These are phyloP conservation scores for Peribatodes rhomboidaria DNA, from an alignment of 2,888 invertebrate species.

Conservation along the genomic window DNA sequence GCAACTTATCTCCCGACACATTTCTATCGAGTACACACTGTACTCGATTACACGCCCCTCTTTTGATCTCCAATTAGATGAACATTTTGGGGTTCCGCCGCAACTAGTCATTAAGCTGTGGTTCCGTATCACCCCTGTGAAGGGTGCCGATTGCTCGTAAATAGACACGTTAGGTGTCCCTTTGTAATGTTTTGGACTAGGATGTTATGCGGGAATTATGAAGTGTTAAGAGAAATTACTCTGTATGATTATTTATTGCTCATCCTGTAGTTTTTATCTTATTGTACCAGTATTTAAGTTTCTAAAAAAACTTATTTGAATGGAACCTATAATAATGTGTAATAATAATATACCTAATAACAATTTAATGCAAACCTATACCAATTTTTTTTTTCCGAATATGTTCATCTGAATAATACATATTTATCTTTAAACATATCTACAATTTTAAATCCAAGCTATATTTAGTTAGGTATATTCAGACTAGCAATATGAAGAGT, in stretches of 20 bases:
- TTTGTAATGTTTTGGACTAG: constrained; percentile 38
- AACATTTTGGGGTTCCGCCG: constrained; percentile 80
- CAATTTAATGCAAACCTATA: not conserved
- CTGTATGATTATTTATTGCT: too few relatives aligned
- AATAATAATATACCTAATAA: too few relatives aligned
- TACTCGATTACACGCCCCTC: constrained; percentile 81
- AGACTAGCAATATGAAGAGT: too few relatives aligned
- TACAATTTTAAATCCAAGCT: too few relatives aligned
- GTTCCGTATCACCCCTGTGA: constrained; percentile 32
- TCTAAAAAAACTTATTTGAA: too few relatives aligned
- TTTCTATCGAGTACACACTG: constrained; percentile 57
- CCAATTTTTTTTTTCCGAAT: not conserved
- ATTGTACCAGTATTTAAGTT: too few relatives aligned
- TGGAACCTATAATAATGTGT: too few relatives aligned
- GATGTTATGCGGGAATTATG: constrained; percentile 14
- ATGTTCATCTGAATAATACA: too few relatives aligned
- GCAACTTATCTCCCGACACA: constrained; percentile 43
- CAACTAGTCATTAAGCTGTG: constrained; percentile 40
- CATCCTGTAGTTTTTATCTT: too few relatives aligned
- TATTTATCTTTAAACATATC: too few relatives aligned
- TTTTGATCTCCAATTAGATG: constrained; percentile 86
- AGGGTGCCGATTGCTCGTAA: constrained; percentile 63
- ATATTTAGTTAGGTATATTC: too few relatives aligned
- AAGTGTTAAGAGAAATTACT: not conserved
- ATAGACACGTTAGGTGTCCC: constrained; percentile 66